Conservation (phyloP, 2,888 invertebrate genomes). For the Yponomeuta cagnagella region DNA sequence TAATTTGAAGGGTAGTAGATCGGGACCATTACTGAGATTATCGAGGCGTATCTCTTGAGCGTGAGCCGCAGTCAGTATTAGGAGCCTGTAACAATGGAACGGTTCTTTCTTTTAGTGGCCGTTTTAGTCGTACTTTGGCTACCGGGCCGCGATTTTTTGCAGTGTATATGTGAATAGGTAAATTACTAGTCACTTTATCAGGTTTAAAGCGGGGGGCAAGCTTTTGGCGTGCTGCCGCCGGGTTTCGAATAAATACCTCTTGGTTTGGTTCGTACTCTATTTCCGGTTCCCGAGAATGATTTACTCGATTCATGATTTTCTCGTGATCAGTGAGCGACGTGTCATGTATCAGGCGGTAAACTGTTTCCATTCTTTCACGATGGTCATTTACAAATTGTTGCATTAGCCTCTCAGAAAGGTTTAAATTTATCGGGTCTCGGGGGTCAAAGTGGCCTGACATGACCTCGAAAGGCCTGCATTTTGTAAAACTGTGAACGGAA, state of each 20-base stretch:
- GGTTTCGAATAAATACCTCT: constrained; percentile 3
- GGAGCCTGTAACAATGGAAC: no score
- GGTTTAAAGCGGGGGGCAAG: constrained; percentile 7
- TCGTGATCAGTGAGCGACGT: not conserved
- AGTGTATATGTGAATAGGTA: constrained; percentile 17
- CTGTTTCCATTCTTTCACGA: no score
- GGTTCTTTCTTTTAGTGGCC: no score
- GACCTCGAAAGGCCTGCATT: constrained; percentile 12
- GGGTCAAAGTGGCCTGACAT: constrained; percentile 13
- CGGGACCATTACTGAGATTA: no score
- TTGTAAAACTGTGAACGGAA: constrained; percentile 11
- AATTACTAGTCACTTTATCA: constrained; percentile 13
- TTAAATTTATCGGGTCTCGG: constrained; percentile 6
- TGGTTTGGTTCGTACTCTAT: not conserved
- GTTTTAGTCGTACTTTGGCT: no score
- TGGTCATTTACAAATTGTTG: no score
- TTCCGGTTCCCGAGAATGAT: not conserved
- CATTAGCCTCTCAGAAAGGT: not conserved
- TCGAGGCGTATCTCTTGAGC: no score
- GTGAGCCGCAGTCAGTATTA: no score
- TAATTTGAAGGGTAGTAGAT: no score
- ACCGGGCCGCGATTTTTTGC: constrained; percentile 17
- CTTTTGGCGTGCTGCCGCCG: not conserved
- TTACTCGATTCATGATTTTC: not conserved
- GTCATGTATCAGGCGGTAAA: not conserved